Conservation (phyloP, 2,113 vertebrate species). For the Syngnathus typhle region DNA sequence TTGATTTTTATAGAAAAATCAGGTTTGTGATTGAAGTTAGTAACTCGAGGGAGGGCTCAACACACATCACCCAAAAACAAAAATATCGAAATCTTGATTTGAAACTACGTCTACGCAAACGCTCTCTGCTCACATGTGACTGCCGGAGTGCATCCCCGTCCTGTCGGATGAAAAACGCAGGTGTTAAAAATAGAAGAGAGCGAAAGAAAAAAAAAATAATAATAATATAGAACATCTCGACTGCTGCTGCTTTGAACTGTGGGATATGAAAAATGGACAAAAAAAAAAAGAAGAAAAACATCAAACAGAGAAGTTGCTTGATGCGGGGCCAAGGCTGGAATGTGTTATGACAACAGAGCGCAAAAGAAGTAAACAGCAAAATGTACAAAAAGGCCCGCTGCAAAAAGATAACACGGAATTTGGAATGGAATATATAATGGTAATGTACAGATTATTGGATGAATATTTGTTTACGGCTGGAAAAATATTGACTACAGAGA, state of each 20-base stretch:
- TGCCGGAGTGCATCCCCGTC: conserved; percentile 33
- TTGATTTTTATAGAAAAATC: conserved; percentile 10
- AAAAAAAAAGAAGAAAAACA: neutral
- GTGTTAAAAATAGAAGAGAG: conserved; percentile 42
- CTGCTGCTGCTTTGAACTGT: neutral
- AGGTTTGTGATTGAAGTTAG: conserved; percentile 25
- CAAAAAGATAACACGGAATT: neutral
- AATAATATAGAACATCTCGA: neutral
- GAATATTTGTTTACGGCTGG: neutral
- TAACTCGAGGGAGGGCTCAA: conserved; percentile 7
- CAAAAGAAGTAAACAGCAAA: neutral
- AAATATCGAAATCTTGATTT: neutral
- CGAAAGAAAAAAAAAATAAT: neutral
- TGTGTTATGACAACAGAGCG: neutral
- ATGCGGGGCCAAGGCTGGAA: conserved; percentile 11
- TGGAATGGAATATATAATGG: neutral
- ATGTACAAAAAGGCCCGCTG: neutral
- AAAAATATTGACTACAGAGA: neutral
- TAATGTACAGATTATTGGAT: neutral
- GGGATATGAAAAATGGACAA: conserved; percentile 1
- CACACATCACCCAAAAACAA: neutral
- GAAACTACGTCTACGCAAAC: conserved; percentile 16
- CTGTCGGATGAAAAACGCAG: conserved; percentile 55
- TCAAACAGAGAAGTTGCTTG: neutral
- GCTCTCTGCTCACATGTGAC: conserved; percentile 62